These are phyloP conservation scores for Leptosomus discolor DNA, from an alignment of 2,113 vertebrate genomes.

Conservation along the genomic window DNA sequence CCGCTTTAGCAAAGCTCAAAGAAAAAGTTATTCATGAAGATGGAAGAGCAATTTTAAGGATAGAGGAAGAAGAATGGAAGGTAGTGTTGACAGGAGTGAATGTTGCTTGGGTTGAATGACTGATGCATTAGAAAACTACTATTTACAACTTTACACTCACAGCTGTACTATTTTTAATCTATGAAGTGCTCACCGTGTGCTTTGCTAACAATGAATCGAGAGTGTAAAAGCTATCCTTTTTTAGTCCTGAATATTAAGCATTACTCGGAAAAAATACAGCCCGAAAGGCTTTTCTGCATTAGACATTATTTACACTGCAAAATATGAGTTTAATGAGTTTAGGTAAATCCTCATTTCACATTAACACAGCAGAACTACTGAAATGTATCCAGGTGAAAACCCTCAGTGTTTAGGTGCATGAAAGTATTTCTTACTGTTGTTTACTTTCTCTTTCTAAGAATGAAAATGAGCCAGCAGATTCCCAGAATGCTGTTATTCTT, in stretches of 20 bases:
- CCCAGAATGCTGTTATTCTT: neutral
- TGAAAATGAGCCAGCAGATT: neutral
- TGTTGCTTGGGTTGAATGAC: neutral
- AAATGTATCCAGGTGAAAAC: neutral
- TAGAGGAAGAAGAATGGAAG: constrained; percentile 96
- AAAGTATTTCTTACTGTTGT: neutral
- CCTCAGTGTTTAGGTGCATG: neutral
- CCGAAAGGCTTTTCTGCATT: neutral
- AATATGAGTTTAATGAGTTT: neutral
- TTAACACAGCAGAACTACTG: neutral
- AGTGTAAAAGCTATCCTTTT: neutral
- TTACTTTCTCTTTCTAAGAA: neutral
- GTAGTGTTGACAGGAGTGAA: constrained; percentile 57
- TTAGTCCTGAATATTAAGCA: neutral
- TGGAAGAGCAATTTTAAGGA: constrained; percentile 84
- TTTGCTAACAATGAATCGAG: neutral
- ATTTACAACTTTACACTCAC: neutral
- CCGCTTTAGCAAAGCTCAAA: constrained; percentile 83
- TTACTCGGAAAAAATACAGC: neutral
- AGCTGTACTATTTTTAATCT: neutral
- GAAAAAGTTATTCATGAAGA: constrained; percentile 86
- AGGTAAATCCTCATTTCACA: neutral
- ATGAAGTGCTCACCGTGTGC: neutral
- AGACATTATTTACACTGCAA: neutral
- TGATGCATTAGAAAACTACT: neutral